phyloP scores from a whole-genome alignment of 2,113 vertebrate genomes.

The Datnioides undecimradiatus region DNA sequence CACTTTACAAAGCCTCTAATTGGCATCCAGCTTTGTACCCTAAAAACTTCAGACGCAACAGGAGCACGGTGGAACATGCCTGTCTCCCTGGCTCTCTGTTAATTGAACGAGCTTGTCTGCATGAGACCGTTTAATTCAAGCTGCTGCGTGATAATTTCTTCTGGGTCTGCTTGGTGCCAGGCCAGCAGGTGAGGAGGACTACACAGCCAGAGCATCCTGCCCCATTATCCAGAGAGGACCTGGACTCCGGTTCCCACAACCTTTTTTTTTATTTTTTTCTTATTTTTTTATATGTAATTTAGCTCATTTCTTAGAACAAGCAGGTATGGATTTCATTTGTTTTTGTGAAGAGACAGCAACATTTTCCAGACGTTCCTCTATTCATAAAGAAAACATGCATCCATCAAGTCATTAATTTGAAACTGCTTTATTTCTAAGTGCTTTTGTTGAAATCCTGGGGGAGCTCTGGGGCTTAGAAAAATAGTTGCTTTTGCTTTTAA shows the following conservation, averaged over 20 bases:
- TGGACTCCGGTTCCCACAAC: conserved; percentile 24
- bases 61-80: conserved; percentile 46
- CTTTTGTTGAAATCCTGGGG: conserved; percentile 14
- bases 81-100: conserved; percentile 39
- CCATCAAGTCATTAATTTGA: no score
- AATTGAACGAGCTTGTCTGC: conserved; percentile 56
- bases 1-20: conserved; percentile 62
- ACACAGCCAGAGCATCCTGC: conserved; percentile 56
- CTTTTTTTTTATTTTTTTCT: no score
- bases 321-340: conserved; percentile 30
- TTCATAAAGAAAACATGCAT: conserved; percentile 6
- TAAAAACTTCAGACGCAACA: conserved; percentile 63
- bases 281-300: no score
- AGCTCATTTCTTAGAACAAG: conserved; percentile 29
- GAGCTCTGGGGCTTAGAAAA: background rate
- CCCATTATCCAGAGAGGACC: conserved; percentile 54
- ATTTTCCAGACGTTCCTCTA: conserved; percentile 10
- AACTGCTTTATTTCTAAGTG: no score
- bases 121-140: conserved; percentile 64
- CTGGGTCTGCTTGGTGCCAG: conserved; percentile 62
- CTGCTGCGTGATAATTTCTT: conserved; percentile 61
- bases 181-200: conserved; percentile 70
- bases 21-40: conserved; percentile 55
- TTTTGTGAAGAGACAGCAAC: conserved; percentile 1
- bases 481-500: background rate